Evolutionary conservation across 2,797 vertebrate genomes (phyloP).

Genomic region (Yasuhikotakia modesta): DNA sequence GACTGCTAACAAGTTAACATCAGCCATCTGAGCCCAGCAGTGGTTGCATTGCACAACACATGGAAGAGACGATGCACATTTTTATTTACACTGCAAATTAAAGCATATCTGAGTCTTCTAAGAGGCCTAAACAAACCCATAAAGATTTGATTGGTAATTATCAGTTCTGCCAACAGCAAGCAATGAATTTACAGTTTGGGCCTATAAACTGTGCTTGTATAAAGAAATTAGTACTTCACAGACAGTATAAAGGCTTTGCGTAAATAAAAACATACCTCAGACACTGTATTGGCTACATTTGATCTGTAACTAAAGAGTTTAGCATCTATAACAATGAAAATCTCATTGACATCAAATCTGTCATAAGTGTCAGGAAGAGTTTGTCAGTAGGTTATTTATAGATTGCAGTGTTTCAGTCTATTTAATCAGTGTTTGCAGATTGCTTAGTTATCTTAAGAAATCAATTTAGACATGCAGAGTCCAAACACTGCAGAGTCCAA

Average conservation of each 20-base stretch:
- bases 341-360: conserved; percentile 25
- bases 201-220: neutral
- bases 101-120: neutral
- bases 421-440: no score
- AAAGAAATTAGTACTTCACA: neutral
- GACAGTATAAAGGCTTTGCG: neutral
- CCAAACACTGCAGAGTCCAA: neutral
- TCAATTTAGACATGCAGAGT: conserved; percentile 2
- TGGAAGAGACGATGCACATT: conserved; percentile 72
- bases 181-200: neutral
- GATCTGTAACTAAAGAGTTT: neutral
- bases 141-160: neutral
- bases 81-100: conserved; percentile 9
- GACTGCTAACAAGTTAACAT: conserved; percentile 66
- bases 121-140: neutral
- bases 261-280: neutral
- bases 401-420: conserved; percentile 22
- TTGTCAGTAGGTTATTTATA: conserved; percentile 25
- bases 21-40: conserved; percentile 68
- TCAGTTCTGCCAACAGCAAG: neutral
- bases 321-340: conserved; percentile 10
- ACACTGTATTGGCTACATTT: conserved; percentile 3
- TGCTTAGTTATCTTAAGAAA: neutral
- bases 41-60: conserved; percentile 74
- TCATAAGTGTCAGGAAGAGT: neutral